Conservation (phyloP, 2,888 invertebrate genomes). For the Andrena fulva region DNA sequence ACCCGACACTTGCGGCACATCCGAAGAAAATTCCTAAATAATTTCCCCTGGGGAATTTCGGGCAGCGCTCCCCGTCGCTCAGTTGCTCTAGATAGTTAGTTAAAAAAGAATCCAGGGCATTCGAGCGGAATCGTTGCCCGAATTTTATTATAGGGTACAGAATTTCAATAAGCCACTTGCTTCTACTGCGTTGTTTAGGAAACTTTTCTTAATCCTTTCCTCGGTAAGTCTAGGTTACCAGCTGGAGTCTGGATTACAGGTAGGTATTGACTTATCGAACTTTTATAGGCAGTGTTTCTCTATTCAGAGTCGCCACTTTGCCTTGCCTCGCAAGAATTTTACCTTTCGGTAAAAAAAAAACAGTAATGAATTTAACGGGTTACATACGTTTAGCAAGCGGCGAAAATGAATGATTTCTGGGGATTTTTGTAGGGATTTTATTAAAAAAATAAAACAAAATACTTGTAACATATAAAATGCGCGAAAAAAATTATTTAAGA, state of each 20-base stretch:
- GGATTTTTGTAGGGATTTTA: too few relatives aligned
- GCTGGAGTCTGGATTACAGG: neutral
- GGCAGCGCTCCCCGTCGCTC: neutral
- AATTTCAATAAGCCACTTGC: neutral
- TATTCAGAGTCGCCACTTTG: neutral
- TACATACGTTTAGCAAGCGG: neutral
- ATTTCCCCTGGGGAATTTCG: neutral
- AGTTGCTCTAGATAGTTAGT: neutral
- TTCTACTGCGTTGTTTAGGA: neutral
- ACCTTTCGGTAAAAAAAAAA: too few relatives aligned
- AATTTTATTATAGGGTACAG: too few relatives aligned
- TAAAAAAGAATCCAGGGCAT: neutral
- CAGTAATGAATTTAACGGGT: neutral
- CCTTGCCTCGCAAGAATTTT: too few relatives aligned
- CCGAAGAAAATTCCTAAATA: slow-evolving; percentile 5
- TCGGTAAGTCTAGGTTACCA: neutral
- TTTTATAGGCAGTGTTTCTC: neutral
- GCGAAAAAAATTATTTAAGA: too few relatives aligned
- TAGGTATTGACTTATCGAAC: neutral
- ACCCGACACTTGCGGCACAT: neutral
- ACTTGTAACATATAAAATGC: too few relatives aligned
- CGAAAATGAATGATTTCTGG: too few relatives aligned
- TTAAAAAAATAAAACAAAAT: too few relatives aligned
- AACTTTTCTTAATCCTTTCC: neutral
- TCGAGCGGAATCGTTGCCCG: neutral